Evolutionary conservation across 1,140 invertebrate genomes (phyloP).

Genomic region (Temnothorax curvispinosus): DNA sequence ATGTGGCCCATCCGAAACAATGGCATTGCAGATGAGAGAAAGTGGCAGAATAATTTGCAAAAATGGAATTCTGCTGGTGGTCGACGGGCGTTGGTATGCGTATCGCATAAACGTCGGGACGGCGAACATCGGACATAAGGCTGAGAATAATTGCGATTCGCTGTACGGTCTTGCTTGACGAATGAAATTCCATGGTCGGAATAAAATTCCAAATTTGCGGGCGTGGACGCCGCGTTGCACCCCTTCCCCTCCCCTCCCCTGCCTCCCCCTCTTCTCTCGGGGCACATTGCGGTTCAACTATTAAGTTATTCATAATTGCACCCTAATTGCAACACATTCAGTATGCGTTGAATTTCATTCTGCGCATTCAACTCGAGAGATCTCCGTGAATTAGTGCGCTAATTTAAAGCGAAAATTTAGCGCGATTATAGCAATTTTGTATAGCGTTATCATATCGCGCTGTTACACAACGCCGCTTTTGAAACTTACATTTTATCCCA

Average conservation of each 20-base stretch:
- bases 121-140: slow-evolving; percentile 68
- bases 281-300: slow-evolving; percentile 66
- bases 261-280: not conserved
- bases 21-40: slow-evolving; percentile 46
- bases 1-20: slow-evolving; percentile 50
- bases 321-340: slow-evolving; percentile 60
- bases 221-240: slow-evolving; percentile 4
- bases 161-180: slow-evolving; percentile 68
- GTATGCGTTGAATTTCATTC: slow-evolving; percentile 50
- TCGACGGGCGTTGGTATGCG: slow-evolving; percentile 52
- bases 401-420: slow-evolving; percentile 56
- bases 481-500: not conserved
- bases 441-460: not conserved
- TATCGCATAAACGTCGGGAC: slow-evolving; percentile 38
- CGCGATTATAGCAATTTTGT: slow-evolving; percentile 51
- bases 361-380: slow-evolving; percentile 34
- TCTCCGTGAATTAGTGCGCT: slow-evolving; percentile 37
- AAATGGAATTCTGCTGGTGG: slow-evolving; percentile 72
- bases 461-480: slow-evolving; percentile 14
- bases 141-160: slow-evolving; percentile 72
- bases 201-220: slow-evolving; percentile 69
- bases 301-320: slow-evolving; percentile 61
- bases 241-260: not conserved
- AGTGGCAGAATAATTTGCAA: slow-evolving; percentile 74
- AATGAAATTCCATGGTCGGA: slow-evolving; percentile 72